Evolutionary conservation across 1,140 invertebrate species (phyloP), one percentile per base, ranked within the genome.

Genomic region (Cydia amplana): DNA sequence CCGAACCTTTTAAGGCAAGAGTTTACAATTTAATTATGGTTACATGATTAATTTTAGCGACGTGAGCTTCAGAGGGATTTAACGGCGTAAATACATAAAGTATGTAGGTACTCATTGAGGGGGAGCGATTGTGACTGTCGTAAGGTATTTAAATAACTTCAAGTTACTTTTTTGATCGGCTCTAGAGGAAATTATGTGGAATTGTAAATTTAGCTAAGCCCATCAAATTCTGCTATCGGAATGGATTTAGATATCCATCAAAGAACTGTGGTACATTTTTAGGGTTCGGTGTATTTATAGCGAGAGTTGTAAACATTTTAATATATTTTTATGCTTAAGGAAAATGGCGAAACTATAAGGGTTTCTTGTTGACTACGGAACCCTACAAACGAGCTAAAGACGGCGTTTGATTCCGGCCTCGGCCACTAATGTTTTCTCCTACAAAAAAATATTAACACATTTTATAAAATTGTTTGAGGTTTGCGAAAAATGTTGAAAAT

Each of bases 1-100:
- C 28, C 28, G 65, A 70, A 70, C 65, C 65, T 70, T 70, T 70
- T 70, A 60, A 70, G 65, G 65, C 16, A 40, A 70, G 65, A 36
- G 28, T 70, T 43, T 36, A 36, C 65, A 70, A 70, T 70, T 70
- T 70, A 70, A 70, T 70, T 70, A 70, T 70, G 16, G 28, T 36
- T 36, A 32, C 65, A 70, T 70, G 40, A 70, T 70, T 70, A 70
- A 70, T 70, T 70, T 43, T 36, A 36, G 14, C 25, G 65, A 70
- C 65, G 65, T 70, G 32, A 36, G 65, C 32, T 32, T 36, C 63
- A 28, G 65, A 36, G 65, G 65, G 65, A 0, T 36, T 70, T 32
- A 60, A 60, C 7, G 18, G 55, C 55, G n/a, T 23, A 60, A 51
- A 60, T 23, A 60, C 18, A 60, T 60, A 60, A 60, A 60, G 55